Evolutionary conservation across 2,113 vertebrate species (phyloP), one percentile per base, ranked within the genome.

Genomic region (Periophthalmus modestus): DNA sequence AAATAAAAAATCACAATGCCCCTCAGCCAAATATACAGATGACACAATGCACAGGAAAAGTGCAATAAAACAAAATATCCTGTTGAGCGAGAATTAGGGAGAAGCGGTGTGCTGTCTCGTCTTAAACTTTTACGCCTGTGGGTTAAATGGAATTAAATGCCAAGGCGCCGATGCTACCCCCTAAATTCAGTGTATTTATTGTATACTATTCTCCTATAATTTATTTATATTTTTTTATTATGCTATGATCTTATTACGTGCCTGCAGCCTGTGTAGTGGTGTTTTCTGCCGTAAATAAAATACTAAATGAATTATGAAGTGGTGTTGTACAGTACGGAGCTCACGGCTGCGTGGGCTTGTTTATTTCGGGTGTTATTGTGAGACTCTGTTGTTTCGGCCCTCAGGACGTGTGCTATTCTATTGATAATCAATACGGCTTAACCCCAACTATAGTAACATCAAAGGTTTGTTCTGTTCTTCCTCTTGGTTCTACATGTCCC

Each of bases 401-500:
- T 77, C 76, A 65, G 78, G 86, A 81, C 72, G 82, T 73, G 72
- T 75, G 73, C 52, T 57, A 66, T 68, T 33, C 52, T 79, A 88
- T 78, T 85, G 73, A 76, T 86, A 85, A 90, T 84, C 81, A 85
- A 90, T 89, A 66, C 54, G 67, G 66, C 59, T 82, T 78, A 21
- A 86, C 69, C 69, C 65, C 67, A 33, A 61, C 71, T 67, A 72
- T 72, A 78, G 75, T 54, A 52, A 74, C 78, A 83, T 85, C 75
- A 80, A 81, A 86, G 71, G 14, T 39, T 78, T 73, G 39, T 39
- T 11, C 5, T 68, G 36, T 69, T n/a, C 67, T 72, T 28, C 28
- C 65, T 28, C 34, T 65, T 36, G 15, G 33, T 10, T 39, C 62
- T 36, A 63, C n/a, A 3, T 65, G 62, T 65, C 62, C 14, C 62